Evolutionary conservation across 2,888 invertebrate genomes (phyloP).

Genomic region (Eucera pruinosa): DNA sequence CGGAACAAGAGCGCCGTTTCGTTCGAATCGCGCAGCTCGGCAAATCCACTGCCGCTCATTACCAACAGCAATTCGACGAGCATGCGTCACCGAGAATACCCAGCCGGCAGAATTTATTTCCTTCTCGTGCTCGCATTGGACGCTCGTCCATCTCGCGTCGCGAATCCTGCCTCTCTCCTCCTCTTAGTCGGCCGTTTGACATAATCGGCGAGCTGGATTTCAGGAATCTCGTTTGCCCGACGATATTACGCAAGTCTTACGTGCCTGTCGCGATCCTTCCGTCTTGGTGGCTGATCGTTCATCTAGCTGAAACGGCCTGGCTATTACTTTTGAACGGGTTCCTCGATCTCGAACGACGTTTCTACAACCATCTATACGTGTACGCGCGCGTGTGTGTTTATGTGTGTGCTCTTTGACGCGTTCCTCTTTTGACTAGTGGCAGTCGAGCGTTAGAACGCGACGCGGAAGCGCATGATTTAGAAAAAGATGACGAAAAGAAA

Average conservation of each 20-base stretch:
- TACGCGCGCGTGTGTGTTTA: no score
- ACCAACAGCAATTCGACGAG: conserved; percentile 34
- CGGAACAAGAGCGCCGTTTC: not conserved
- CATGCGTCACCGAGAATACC: conserved; percentile 54
- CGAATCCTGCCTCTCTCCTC: not conserved
- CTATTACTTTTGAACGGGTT: conserved; percentile 49
- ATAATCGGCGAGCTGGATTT: conserved; percentile 65
- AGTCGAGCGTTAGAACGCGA: conserved; percentile 26
- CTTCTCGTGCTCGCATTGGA: conserved; percentile 40
- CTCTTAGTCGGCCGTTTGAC: conserved; percentile 44
- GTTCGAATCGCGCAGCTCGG: conserved; percentile 10
- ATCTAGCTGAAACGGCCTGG: conserved; percentile 38
- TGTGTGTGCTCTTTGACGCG: conserved; percentile 45
- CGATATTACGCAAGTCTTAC: conserved; percentile 68
- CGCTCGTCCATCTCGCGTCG: conserved; percentile 41
- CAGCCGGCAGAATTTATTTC: conserved; percentile 61
- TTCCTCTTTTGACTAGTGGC: conserved; percentile 38
- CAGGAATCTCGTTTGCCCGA: conserved; percentile 66
- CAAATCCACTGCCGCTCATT: conserved; percentile 39
- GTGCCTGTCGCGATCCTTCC: conserved; percentile 61
- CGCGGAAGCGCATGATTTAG: conserved; percentile 3
- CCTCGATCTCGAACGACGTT: conserved; percentile 36
- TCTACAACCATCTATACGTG: no score
- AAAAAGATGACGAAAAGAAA: not conserved
- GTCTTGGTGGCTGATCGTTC: conserved; percentile 54